Percentiles rank a stretch among this genome's conserved stretches.
These are phyloP conservation scores for Dicentrarchus labrax DNA, from an alignment of 2,113 vertebrate species.

Conservation along the genomic window DNA sequence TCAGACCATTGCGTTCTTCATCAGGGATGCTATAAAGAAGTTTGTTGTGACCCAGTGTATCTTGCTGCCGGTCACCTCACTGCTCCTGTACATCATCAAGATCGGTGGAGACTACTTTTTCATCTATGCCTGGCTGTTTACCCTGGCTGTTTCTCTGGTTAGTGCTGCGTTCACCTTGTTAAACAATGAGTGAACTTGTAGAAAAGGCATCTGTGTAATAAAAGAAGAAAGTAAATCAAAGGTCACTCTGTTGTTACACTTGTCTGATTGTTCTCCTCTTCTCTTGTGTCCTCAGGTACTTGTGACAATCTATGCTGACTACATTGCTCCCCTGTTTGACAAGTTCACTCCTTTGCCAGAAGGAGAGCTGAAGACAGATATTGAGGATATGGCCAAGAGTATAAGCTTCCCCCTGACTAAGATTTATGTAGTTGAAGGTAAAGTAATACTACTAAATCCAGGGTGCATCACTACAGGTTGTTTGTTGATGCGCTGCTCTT, in stretches of 20 bases:
- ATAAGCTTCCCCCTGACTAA: constrained; percentile 97
- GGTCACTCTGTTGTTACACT: neutral
- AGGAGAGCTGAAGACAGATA: constrained; percentile 93
- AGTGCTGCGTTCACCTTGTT: constrained; percentile 67
- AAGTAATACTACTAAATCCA: neutral
- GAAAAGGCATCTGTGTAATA: neutral
- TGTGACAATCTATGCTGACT: constrained; percentile 99
- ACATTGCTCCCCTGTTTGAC: constrained; percentile 98
- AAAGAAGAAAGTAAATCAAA: neutral
- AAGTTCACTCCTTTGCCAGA: constrained; percentile 97
- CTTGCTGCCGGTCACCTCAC: constrained; percentile 94
- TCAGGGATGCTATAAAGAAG: constrained; percentile 97
- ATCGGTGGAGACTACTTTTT: constrained; percentile 99
- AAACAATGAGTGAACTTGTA: neutral
- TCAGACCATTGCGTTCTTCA: constrained; percentile 95
- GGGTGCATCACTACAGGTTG: neutral
- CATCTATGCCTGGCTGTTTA: constrained; percentile 99
- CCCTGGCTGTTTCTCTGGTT: constrained; percentile 95
- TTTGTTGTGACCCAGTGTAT: constrained; percentile 98
- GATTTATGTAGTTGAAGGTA: constrained; percentile 98
- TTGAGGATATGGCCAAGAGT: constrained; percentile 93
- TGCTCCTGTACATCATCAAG: constrained; percentile 98
- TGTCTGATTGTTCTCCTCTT: neutral
- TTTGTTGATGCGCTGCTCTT: neutral
- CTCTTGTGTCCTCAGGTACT: constrained; percentile 86